Evolutionary conservation across 2,888 invertebrate genomes (phyloP).

Genomic region (Sphecodes monilicornis): DNA sequence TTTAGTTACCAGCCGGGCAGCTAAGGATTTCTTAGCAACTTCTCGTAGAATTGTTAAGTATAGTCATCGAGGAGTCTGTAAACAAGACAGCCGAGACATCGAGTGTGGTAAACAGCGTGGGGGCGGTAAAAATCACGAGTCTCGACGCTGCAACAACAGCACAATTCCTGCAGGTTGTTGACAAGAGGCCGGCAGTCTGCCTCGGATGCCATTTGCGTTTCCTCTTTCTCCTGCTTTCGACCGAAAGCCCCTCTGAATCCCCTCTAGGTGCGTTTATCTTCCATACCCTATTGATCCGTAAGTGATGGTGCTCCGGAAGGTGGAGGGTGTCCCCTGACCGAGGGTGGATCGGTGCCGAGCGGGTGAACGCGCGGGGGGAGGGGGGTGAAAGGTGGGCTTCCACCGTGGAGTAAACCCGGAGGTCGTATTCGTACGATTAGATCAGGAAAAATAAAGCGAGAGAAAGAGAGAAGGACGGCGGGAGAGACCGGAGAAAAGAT

Average conservation of each 20-base stretch:
- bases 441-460: constrained; percentile 47
- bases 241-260: constrained; percentile 57
- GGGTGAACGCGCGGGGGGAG: constrained; percentile 52
- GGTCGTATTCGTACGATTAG: constrained; percentile 75
- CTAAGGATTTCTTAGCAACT: not conserved
- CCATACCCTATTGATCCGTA: constrained; percentile 83
- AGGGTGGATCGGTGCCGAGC: constrained; percentile 64
- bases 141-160: constrained; percentile 17
- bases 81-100: not conserved
- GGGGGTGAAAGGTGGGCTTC: constrained; percentile 61
- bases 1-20: not conserved
- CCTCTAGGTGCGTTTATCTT: constrained; percentile 80
- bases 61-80: not conserved
- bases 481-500: constrained; percentile 29
- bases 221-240: constrained; percentile 55
- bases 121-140: not conserved
- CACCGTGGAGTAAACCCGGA: constrained; percentile 59
- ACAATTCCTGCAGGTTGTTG: constrained; percentile 46
- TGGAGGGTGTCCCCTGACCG: constrained; percentile 72
- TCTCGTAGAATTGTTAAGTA: not conserved
- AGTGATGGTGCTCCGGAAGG: constrained; percentile 79
- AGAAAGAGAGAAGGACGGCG: constrained; percentile 47
- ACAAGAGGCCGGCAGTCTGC: constrained; percentile 48
- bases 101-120: too few species aligned
- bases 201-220: constrained; percentile 62